Percentiles rank a stretch among this genome's conserved stretches.
These are phyloP conservation scores for Blomia tropicalis DNA, from an alignment of 2,888 invertebrate genomes.

Conservation along the genomic window DNA sequence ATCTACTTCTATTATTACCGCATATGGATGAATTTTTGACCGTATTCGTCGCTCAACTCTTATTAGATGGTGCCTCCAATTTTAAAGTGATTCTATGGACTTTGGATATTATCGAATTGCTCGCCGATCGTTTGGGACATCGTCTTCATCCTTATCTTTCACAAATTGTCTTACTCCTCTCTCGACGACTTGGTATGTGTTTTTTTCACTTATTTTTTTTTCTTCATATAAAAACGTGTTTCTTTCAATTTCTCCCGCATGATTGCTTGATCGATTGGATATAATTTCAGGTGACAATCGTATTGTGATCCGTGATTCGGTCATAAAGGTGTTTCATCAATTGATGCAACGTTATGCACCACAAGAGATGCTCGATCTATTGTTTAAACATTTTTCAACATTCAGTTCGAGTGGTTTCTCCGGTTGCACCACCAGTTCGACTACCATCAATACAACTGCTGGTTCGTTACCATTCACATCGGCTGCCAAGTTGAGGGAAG, in stretches of 20 bases:
- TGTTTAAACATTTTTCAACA: conserved; percentile 37
- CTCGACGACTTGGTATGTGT: conserved; percentile 35
- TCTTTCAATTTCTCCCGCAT: too few relatives aligned
- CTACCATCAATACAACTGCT: neutral
- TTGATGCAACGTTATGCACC: conserved; percentile 43
- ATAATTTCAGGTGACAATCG: conserved; percentile 40
- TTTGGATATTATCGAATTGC: conserved; percentile 38
- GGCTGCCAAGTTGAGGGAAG: conserved; percentile 49
- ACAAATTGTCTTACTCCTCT: conserved; percentile 38
- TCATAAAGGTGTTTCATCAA: conserved; percentile 39
- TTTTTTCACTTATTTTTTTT: neutral
- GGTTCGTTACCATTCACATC: conserved; percentile 34
- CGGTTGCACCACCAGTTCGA: neutral
- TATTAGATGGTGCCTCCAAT: conserved; percentile 45
- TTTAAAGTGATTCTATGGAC: conserved; percentile 40
- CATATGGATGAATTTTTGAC: conserved; percentile 48
- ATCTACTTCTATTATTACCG: conserved; percentile 43
- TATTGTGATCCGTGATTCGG: conserved; percentile 40
- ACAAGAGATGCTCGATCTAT: conserved; percentile 41
- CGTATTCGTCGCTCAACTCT: conserved; percentile 42
- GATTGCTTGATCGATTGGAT: neutral
- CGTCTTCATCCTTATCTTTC: conserved; percentile 38
- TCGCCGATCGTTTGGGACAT: conserved; percentile 38
- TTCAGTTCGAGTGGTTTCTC: neutral
- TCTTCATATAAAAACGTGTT: neutral